Base-by-base conservation (phyloP, 2,113 vertebrate genomes). In the Columba janthina region DNA sequence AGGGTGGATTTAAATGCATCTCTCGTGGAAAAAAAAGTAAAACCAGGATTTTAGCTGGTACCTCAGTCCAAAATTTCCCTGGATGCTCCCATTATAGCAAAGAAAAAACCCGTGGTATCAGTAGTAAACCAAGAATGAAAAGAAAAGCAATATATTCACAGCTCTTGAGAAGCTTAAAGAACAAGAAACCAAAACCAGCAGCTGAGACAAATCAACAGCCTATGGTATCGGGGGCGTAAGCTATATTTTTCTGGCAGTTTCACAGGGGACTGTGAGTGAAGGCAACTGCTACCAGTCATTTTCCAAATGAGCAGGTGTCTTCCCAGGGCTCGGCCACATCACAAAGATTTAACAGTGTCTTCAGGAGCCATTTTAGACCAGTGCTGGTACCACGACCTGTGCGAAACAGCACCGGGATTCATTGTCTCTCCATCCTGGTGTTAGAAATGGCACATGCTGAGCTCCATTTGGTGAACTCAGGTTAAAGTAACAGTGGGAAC, bases 231-330 rank as follows among this genome's bases (percentile, higher is more conserved):
- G 87, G 84, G 81, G 81, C 1, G 11, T 85, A 60, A 95, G 77
- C 81, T 42, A 6, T 78, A 56, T 84, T 96, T 94, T 93, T 56
- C 60, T 91, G 84, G 94, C 89, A 91, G 73, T 84, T 96, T 94
- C 87, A 51, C 65, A 64, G 65, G 54, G 50, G 40, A 76, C 40
- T 72, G 54, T 90, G 88, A 92, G 71, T 93, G 92, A 91, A 93
- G 85, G 54, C 44, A 79, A 85, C 66, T 29, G 75, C 92, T 93
- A 78, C 50, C 67, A 75, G 75, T 83, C 88, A 48, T 79, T 85
- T 85, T n/a, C 67, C 1, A 2, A 85, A 73, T 0, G 2, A 89
- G 77, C 61, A 84, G 84, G 70, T 22, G 0, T 54, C 57, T 87
- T 87, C 38, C 46, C 65, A 60, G 81, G 77, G 76, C 73, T 66